Evolutionary conservation across 2,113 vertebrate species (phyloP).

Genomic region (Ceratotherium simum): DNA sequence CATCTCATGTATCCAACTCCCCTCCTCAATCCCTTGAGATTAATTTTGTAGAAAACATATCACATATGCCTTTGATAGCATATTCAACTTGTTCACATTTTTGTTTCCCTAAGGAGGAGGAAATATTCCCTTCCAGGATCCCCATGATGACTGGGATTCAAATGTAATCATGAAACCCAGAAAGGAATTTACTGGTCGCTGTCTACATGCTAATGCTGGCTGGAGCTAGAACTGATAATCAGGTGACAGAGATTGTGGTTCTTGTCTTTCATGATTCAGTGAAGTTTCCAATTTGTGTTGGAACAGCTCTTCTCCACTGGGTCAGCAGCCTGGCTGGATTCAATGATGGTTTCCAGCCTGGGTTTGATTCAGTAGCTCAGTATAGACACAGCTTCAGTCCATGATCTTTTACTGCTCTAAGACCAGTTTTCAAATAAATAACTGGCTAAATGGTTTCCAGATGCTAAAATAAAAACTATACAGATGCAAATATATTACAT

Average conservation of each 20-base stretch:
- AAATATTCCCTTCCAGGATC: background rate
- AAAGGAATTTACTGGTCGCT: background rate
- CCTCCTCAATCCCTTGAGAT: background rate
- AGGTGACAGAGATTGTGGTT: background rate
- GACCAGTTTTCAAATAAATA: slow-evolving; percentile 81
- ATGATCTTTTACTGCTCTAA: slow-evolving; percentile 64
- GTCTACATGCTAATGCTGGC: background rate
- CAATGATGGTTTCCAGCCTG: slow-evolving; percentile 46
- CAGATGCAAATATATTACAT: slow-evolving; percentile 80
- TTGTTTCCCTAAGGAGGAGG: background rate
- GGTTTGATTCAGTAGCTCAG: slow-evolving; percentile 73
- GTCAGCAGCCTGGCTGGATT: slow-evolving; percentile 56
- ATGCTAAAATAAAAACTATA: slow-evolving; percentile 80
- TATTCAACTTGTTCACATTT: slow-evolving; percentile 46
- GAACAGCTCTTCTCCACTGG: background rate
- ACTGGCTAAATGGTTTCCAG: slow-evolving; percentile 76
- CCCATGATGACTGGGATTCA: background rate
- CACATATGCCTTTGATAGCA: slow-evolving; percentile 5
- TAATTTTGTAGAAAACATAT: slow-evolving; percentile 53
- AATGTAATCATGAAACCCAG: slow-evolving; percentile 9
- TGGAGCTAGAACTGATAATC: background rate
- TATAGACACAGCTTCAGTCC: slow-evolving; percentile 29
- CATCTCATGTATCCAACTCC: background rate
- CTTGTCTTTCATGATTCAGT: slow-evolving; percentile 34
- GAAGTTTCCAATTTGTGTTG: slow-evolving; percentile 52